Evolutionary conservation across 1,140 invertebrate genomes (phyloP), one percentile per base, ranked within the genome.

Genomic region (Drosophila varians): DNA sequence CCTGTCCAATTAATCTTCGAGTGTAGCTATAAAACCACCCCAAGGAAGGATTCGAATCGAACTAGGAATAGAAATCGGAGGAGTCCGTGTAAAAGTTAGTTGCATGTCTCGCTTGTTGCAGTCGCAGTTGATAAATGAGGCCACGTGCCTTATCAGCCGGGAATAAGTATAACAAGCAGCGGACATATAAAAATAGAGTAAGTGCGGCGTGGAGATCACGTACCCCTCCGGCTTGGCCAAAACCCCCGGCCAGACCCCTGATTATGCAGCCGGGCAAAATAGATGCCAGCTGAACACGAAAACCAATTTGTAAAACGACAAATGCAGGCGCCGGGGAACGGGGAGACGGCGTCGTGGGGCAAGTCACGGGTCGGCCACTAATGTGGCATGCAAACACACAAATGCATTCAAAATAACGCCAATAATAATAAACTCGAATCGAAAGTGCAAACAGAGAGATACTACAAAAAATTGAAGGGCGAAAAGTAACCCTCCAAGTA

Each of bases 221-320:
- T 58, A 25, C 40, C 6, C 11, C 48, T 31, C 71, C 28, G 4
- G 45, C n/a, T 9, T 14, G 7, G 21, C 16, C 38, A 12, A n/a
- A 16, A 7, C n/a, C n/a, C n/a, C n/a, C n/a, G 38, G 5, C 40
- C 46, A 56, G 38, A 54, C 73, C 82, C 75, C 72, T 80, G 80
- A 86, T 86, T 86, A 86, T 86, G 80, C 80, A 87, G 77, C 72
- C 54, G 51, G 47, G 73, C 80, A 74, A 77, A 87, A 86, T 87
- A 68, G 73, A 86, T 86, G 83, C 57, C 64, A 66, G 77, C 49
- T 52, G 74, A 87, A 86, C 82, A 86, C 82, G 82, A 87, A 86
- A 86, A 87, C 55, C 82, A 86, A 86, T 86, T 86, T 86, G 83
- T 86, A 87, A n/a, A 86, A 87, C 74, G 77, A 87, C 82, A 87